Percentiles rank a stretch among this genome's conserved stretches.
Evolutionary conservation across 2,888 invertebrate genomes (phyloP).

Genomic region (Xanthorhoe designata): DNA sequence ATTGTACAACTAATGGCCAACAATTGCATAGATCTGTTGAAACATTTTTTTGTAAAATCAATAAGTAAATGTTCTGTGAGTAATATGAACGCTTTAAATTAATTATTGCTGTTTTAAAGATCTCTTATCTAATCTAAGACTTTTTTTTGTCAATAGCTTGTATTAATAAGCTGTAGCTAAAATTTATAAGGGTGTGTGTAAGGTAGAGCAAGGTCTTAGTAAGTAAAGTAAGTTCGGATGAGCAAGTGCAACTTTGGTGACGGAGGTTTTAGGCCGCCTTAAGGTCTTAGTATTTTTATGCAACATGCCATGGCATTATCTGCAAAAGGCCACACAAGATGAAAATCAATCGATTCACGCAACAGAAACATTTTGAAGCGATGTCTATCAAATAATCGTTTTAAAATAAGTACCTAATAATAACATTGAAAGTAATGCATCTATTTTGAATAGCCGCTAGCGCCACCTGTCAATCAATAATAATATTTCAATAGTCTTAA

Average conservation of each 20-base stretch:
- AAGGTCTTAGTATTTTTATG: background rate
- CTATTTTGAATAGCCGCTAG: slow-evolving; percentile 79
- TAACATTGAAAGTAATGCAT: slow-evolving; percentile 66
- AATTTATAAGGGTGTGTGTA: too few species aligned
- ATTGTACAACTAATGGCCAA: slow-evolving; percentile 19
- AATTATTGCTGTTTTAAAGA: too few species aligned
- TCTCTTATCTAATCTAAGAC: too few species aligned
- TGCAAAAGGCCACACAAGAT: slow-evolving; percentile 50
- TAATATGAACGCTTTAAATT: too few species aligned
- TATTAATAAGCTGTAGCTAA: too few species aligned
- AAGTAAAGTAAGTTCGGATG: too few species aligned
- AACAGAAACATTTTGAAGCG: slow-evolving; percentile 34
- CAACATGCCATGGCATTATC: background rate
- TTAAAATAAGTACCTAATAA: slow-evolving; percentile 49
- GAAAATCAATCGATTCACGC: slow-evolving; percentile 44
- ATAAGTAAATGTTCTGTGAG: too few species aligned
- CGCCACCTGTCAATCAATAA: slow-evolving; percentile 83
- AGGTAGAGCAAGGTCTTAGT: background rate
- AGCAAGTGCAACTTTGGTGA: too few species aligned
- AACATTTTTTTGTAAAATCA: background rate
- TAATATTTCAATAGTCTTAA: slow-evolving; percentile 78
- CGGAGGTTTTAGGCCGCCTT: too few species aligned
- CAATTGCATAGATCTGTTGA: background rate
- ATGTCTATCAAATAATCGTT: slow-evolving; percentile 46
- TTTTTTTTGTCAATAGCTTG: too few species aligned